Base-by-base conservation (phyloP, 2,888 invertebrate species). In the Brachyptera putata region DNA sequence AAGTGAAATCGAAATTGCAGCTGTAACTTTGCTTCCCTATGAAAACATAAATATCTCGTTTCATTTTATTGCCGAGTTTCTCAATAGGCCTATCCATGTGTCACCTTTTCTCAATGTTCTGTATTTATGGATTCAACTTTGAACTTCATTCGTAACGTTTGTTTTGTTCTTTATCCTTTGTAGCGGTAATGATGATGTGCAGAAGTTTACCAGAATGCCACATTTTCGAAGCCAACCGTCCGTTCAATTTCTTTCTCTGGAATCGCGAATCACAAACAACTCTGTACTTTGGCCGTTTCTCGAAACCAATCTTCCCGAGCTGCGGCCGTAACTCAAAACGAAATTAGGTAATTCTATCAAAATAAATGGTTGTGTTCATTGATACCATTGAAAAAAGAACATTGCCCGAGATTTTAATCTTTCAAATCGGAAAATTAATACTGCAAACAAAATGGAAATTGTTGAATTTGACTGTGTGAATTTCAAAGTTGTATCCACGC, bases 281-380 rank as follows among this genome's bases (percentile, higher is more conserved):
- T 22, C 36, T 53, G 53, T 53, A 21, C 53, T 36, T 34, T 14
- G 53, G 53, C 1, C 53, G 53, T 21, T 34, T 53, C 36, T 21
- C 9, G 21, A 14, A 46, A 22, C 24, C n/a, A n/a, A n/a, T n/a
- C n/a, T n/a, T 24, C 24, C 41, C 41, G 41, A 41, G 41, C 18
- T 16, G 41, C 18, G 41, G 21, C 18, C 18, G 41, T 3, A 16
- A 21, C 41, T 16, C 18, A 16, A 41, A 41, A 3, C 41, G 21
- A 18, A 41, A 41, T 41, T 41, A 41, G 41, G 41, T 41, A 41
- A 37, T 11, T 5, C 1, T 18, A 7, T 41, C 21, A 30, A 30
- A 30, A 30, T 7, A 30, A 7, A 30, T 5, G 11, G 34, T n/a
- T n/a, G n/a, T n/a, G n/a, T 30, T n/a, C n/a, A n/a, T n/a, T n/a